These are phyloP conservation scores for Cylas formicarius DNA, from an alignment of 1,140 invertebrate species.

Conservation along the genomic window DNA sequence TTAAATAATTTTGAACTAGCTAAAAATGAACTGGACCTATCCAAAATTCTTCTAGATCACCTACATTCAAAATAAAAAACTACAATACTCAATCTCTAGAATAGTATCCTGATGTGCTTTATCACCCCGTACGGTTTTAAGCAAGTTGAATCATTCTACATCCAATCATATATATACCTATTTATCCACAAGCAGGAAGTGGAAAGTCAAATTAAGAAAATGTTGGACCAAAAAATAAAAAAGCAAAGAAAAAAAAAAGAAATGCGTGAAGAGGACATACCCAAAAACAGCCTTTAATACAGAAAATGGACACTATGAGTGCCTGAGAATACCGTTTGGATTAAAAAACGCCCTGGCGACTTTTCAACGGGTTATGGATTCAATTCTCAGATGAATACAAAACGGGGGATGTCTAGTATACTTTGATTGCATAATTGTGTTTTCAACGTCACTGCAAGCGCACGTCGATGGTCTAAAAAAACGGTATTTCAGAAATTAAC, in stretches of 20 bases:
- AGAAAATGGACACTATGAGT: conserved; percentile 37
- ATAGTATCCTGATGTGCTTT: conserved; percentile 22
- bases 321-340: conserved; percentile 36
- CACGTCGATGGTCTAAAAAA: neutral
- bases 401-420: too few relatives aligned
- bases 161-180: conserved; percentile 36
- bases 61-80: conserved; percentile 12
- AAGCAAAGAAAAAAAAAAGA: conserved; percentile 31
- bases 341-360: conserved; percentile 38
- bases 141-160: conserved; percentile 26
- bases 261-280: too few relatives aligned
- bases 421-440: too few relatives aligned
- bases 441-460: neutral
- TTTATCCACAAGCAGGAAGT: conserved; percentile 33
- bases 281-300: conserved; percentile 40
- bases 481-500: too few relatives aligned
- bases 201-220: conserved; percentile 31
- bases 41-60: conserved; percentile 7
- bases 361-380: conserved; percentile 43
- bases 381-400: too few relatives aligned
- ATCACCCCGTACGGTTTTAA: conserved; percentile 18
- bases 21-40: neutral
- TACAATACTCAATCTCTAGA: conserved; percentile 16
- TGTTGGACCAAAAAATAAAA: conserved; percentile 32
- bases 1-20: conserved; percentile 4